Percentiles rank a stretch among this genome's conserved stretches.
Evolutionary conservation across 2,797 vertebrate genomes (phyloP).

Genomic region (Petrocephalus sullivani): DNA sequence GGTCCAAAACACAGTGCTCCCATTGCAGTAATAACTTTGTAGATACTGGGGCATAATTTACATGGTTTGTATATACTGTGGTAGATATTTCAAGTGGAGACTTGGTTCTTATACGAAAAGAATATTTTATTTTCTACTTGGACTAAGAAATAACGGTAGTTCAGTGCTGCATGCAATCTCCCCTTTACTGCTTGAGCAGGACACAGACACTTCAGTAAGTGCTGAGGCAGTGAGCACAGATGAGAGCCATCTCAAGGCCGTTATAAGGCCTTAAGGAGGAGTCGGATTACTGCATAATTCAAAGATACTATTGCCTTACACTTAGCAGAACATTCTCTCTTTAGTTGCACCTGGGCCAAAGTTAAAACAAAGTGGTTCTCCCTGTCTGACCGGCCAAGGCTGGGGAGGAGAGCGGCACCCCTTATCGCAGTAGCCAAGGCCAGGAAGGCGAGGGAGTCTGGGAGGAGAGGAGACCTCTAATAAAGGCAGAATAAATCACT

Average conservation of each 20-base stretch:
- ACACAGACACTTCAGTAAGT: not conserved
- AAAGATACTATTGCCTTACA: not conserved
- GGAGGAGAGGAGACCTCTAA: not conserved
- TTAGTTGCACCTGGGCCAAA: not conserved
- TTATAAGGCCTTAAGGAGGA: not conserved
- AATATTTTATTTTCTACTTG: too few relatives aligned
- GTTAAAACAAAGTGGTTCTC: not conserved
- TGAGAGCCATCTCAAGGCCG: not conserved
- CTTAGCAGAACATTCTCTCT: not conserved
- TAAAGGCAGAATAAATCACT: not conserved
- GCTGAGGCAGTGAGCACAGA: not conserved
- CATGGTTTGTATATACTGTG: not conserved
- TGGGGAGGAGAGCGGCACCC: not conserved
- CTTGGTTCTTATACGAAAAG: too few relatives aligned
- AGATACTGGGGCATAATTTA: not conserved
- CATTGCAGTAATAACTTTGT: not conserved
- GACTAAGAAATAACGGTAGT: too few relatives aligned
- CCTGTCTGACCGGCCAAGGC: not conserved
- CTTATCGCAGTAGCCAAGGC: not conserved
- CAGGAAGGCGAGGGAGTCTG: not conserved
- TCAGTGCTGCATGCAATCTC: too few relatives aligned
- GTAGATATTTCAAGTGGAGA: not conserved
- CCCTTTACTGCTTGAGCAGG: not conserved
- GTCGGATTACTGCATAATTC: not conserved
- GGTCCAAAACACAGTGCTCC: not conserved